phyloP scores from a whole-genome alignment of 35 echinoderm and acorn worm species.

The Hemicentrotus pulcherrimus region DNA sequence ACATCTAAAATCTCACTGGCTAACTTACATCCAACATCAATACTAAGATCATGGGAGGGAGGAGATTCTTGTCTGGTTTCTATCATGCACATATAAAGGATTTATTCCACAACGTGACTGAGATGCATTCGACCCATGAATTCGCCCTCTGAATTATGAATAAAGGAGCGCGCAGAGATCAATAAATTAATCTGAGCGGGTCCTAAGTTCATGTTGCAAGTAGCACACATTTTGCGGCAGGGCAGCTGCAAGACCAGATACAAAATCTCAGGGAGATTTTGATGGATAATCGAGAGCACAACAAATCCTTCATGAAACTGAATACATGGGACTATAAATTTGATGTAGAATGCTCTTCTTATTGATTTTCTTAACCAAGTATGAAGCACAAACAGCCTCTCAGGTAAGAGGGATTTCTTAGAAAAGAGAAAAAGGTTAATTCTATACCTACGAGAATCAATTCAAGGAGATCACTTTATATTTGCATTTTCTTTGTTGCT shows the following conservation, averaged over 20 bases:
- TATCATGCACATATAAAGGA: background rate
- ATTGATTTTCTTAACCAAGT: background rate
- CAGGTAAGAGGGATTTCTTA: background rate
- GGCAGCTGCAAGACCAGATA: background rate
- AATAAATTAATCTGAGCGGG: constrained; percentile 27
- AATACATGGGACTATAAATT: constrained; percentile 4
- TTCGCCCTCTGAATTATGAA: constrained; percentile 1
- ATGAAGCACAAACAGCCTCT: background rate
- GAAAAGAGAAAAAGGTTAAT: background rate
- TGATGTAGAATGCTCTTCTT: constrained; percentile 4
- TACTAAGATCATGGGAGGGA: background rate
- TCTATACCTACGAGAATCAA: background rate
- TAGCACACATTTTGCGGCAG: constrained; percentile 23
- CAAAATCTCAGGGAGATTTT: constrained; percentile 2
- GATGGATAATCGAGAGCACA: constrained; percentile 10
- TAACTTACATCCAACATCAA: background rate
- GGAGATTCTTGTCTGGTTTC: background rate
- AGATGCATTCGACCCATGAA: background rate
- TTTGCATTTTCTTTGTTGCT: background rate
- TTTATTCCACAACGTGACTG: background rate
- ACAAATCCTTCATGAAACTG: constrained; percentile 1
- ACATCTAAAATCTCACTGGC: background rate
- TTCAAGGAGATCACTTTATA: background rate
- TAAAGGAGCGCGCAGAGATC: constrained; percentile 22
- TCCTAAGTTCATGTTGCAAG: background rate